phyloP scores from a whole-genome alignment of 2,113 vertebrate species.

The Ceuthmochares aereus region DNA sequence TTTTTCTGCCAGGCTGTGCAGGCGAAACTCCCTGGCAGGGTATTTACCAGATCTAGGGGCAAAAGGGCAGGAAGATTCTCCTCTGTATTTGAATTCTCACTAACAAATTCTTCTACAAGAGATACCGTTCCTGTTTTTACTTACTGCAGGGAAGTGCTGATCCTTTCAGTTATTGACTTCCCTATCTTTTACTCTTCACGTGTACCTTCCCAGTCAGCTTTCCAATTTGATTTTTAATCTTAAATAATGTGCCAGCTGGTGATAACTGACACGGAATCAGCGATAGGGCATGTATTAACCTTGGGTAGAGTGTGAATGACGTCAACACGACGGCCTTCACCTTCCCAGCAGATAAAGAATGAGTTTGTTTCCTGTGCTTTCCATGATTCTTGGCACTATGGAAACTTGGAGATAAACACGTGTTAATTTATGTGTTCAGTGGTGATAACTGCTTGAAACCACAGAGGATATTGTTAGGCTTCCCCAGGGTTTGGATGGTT shows the following conservation, averaged over 20 bases:
- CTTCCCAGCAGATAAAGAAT: background rate
- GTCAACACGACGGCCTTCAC: background rate
- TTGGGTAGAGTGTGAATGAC: background rate
- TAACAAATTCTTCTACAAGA: background rate
- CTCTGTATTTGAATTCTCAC: background rate
- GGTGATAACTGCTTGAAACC: background rate
- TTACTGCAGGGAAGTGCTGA: background rate
- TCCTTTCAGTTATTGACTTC: background rate
- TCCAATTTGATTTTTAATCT: background rate
- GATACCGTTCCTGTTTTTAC: background rate
- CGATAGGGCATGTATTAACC: background rate
- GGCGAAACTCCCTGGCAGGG: background rate
- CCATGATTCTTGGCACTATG: accelerated
- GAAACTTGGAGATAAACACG: background rate
- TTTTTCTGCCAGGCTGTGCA: background rate
- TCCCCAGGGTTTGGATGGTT: background rate
- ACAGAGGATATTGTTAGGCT: no score
- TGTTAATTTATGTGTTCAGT: background rate
- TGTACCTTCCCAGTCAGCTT: background rate
- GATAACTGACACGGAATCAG: background rate
- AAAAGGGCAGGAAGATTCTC: background rate
- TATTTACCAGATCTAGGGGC: background rate
- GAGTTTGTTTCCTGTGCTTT: background rate
- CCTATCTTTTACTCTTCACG: background rate
- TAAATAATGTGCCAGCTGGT: background rate